Percentiles rank a stretch among this genome's conserved stretches.
These are phyloP conservation scores for Ormia ochracea DNA, from an alignment of 2,888 invertebrate species.

Conservation along the genomic window DNA sequence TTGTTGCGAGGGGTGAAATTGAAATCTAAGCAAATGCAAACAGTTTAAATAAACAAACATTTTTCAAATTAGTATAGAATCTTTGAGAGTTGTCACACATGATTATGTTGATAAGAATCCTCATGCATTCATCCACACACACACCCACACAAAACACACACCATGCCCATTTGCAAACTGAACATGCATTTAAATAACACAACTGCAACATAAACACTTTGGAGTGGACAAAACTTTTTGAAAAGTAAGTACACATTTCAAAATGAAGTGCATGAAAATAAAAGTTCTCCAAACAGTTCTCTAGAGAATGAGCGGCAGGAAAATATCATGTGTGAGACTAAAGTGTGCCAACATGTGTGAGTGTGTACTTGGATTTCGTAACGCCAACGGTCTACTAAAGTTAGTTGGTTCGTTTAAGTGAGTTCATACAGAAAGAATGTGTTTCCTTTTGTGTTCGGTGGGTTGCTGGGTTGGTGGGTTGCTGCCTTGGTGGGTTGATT, in stretches of 20 bases:
- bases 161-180: background rate
- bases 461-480: background rate
- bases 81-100: conserved; percentile 61
- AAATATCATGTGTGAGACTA: background rate
- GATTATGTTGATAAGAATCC: conserved; percentile 43
- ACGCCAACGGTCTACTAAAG: conserved; percentile 25
- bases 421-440: conserved; percentile 4
- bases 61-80: conserved; percentile 61
- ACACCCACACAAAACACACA: background rate
- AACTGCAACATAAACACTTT: background rate
- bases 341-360: background rate
- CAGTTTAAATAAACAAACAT: conserved; percentile 65
- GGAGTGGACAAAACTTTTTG: background rate
- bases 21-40: conserved; percentile 69
- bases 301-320: conserved; percentile 20
- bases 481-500: background rate
- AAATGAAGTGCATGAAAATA: background rate
- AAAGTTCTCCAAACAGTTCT: conserved; percentile 24
- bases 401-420: conserved; percentile 35
- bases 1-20: conserved; percentile 66
- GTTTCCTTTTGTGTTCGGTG: background rate
- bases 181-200: background rate
- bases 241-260: conserved; percentile 27
- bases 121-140: background rate
- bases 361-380: background rate